Evolutionary conservation across 2,797 vertebrate species (phyloP).

Genomic region (Dermochelys coriacea): DNA sequence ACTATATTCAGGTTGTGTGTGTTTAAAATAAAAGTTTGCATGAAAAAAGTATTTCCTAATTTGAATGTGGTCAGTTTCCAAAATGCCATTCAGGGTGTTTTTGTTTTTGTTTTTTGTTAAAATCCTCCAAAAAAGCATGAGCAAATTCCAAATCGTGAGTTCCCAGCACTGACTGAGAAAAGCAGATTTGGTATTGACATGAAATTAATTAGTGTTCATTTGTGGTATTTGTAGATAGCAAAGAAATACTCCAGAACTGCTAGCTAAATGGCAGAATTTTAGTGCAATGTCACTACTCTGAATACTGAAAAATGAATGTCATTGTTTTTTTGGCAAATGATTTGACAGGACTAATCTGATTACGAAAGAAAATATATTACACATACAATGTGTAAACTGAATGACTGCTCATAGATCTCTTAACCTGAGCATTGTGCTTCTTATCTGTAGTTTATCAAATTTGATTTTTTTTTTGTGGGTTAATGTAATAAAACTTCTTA

Average conservation of each 20-base stretch:
- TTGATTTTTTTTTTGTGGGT: not conserved
- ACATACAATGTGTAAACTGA: not conserved
- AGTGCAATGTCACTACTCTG: not conserved
- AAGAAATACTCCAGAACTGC: constrained; percentile 42
- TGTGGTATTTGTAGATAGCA: not conserved
- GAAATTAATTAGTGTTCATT: constrained; percentile 8
- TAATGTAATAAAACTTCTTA: not conserved
- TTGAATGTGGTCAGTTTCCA: not conserved
- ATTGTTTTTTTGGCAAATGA: accelerated
- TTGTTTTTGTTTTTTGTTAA: not conserved
- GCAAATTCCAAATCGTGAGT: constrained; percentile 23
- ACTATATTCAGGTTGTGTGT: not conserved
- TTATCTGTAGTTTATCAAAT: not conserved
- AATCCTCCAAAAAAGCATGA: not conserved
- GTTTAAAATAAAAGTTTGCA: not conserved
- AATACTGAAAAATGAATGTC: not conserved
- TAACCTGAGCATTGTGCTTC: not conserved
- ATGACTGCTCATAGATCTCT: constrained; percentile 34
- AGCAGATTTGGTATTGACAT: constrained; percentile 40
- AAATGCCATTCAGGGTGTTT: not conserved
- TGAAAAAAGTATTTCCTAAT: constrained; percentile 19
- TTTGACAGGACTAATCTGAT: not conserved
- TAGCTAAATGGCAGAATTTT: no score
- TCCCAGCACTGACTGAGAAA: constrained; percentile 54
- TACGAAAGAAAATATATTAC: constrained; percentile 14